phyloP scores from a whole-genome alignment of 2,888 invertebrate genomes.

The Amiota minor region DNA sequence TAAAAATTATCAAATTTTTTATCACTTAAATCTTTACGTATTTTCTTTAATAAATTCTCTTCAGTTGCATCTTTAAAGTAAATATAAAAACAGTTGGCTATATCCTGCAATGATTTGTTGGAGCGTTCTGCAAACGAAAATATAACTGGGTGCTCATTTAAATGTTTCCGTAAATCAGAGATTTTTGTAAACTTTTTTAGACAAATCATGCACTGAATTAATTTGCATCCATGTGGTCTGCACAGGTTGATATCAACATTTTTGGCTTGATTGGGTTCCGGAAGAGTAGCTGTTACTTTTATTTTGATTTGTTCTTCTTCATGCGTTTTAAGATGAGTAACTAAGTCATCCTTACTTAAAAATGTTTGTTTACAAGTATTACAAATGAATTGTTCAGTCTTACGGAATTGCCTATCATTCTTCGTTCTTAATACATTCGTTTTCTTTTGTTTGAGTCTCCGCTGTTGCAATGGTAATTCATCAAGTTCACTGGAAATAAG shows the following conservation, averaged over 20 bases:
- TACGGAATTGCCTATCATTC: background rate
- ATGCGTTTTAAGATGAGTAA: conserved; percentile 18
- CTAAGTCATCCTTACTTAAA: background rate
- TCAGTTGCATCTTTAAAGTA: background rate
- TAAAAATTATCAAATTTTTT: conserved; percentile 49
- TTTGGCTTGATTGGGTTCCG: conserved; percentile 1
- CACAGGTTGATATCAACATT: conserved; percentile 44
- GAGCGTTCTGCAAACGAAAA: conserved; percentile 30
- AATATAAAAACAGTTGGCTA: conserved; percentile 22
- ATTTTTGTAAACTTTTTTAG: conserved; percentile 47
- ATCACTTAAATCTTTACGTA: background rate
- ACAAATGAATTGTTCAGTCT: background rate
- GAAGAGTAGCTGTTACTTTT: conserved; percentile 3
- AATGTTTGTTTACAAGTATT: conserved; percentile 50
- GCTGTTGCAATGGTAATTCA: background rate
- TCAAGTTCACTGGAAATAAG: background rate
- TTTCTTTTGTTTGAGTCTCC: background rate
- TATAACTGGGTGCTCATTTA: conserved; percentile 39
- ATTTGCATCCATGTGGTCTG: conserved; percentile 49
- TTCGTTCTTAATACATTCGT: no score
- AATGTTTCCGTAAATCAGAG: conserved; percentile 47
- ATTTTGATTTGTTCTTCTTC: background rate
- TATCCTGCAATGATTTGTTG: conserved; percentile 27
- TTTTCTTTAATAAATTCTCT: background rate
- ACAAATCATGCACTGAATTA: conserved; percentile 60